phyloP scores from a whole-genome alignment of 2,797 vertebrate species.

The Neomorphus geoffroyi region DNA sequence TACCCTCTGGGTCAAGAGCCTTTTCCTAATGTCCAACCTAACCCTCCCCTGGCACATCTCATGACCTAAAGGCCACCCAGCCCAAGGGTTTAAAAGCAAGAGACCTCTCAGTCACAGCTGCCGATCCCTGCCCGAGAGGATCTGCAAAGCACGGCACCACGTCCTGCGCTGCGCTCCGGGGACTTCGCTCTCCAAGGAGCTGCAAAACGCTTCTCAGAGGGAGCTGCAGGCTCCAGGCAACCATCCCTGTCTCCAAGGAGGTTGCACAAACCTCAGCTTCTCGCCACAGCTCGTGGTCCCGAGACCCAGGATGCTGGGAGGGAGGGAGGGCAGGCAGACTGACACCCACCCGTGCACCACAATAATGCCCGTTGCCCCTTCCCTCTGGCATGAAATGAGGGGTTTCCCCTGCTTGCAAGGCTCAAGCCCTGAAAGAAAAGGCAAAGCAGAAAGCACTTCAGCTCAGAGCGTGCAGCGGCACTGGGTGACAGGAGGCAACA shows the following conservation, averaged over 20 bases:
- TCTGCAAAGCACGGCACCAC: rapidly evolving
- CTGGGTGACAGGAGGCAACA: neutral
- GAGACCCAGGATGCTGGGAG: neutral
- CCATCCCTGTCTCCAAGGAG: neutral
- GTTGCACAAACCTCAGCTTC: neutral
- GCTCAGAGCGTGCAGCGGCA: neutral
- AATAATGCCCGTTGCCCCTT: neutral
- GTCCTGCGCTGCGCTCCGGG: neutral
- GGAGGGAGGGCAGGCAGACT: rapidly evolving
- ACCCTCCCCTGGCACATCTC: too few relatives aligned
- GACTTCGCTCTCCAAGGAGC: neutral
- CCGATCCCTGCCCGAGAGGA: rapidly evolving
- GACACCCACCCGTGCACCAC: neutral
- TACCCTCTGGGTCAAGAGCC: too few relatives aligned
- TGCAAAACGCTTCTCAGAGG: neutral
- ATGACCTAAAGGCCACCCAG: neutral
- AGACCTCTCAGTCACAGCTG: neutral
- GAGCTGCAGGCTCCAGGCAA: neutral
- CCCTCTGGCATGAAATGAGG: neutral
- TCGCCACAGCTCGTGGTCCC: rapidly evolving
- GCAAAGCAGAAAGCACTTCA: neutral
- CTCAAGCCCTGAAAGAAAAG: neutral
- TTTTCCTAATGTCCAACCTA: too few relatives aligned
- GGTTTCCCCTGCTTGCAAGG: rapidly evolving
- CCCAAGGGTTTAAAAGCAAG: neutral